A percentile compares a stretch with the other conserved stretches of the same genome.
phyloP scores from a whole-genome alignment of 1,140 invertebrate genomes.

The Leptonema lineaticorne region DNA sequence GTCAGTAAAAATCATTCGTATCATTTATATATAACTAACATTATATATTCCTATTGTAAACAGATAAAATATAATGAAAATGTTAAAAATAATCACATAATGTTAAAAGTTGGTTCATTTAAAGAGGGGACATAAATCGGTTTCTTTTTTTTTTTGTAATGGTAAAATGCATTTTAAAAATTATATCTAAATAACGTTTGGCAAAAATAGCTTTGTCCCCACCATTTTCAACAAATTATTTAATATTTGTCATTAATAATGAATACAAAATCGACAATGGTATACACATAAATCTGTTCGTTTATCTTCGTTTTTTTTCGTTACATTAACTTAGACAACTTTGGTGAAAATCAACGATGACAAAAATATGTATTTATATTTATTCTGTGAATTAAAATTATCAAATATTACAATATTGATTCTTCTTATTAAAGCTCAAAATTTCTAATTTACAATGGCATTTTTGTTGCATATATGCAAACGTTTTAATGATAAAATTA shows the following conservation, averaged over 20 bases:
- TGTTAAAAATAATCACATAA: no score
- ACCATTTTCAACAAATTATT: not conserved
- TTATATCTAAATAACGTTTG: not conserved
- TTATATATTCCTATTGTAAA: not conserved
- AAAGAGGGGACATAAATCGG: no score
- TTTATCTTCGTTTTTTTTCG: not conserved
- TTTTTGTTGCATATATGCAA: not conserved
- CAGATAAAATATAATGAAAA: not conserved
- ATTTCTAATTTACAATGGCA: not conserved
- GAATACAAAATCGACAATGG: not conserved
- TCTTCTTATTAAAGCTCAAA: not conserved
- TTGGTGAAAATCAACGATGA: not conserved
- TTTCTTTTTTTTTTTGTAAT: not conserved
- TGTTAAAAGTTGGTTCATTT: no score
- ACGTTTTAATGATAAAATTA: not conserved
- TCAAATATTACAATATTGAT: not conserved
- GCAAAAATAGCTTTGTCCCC: no score
- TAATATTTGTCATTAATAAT: not conserved
- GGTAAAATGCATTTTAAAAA: not conserved
- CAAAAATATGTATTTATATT: no score
- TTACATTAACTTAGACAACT: not conserved
- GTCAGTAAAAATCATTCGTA: no score
- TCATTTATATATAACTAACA: not conserved
- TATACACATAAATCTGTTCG: not conserved
- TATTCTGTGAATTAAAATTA: not conserved